Percentiles rank a stretch among this genome's conserved stretches.
These are phyloP conservation scores for Gadopsis bispinosus DNA, from an alignment of 2,797 vertebrate species.

Conservation along the genomic window DNA sequence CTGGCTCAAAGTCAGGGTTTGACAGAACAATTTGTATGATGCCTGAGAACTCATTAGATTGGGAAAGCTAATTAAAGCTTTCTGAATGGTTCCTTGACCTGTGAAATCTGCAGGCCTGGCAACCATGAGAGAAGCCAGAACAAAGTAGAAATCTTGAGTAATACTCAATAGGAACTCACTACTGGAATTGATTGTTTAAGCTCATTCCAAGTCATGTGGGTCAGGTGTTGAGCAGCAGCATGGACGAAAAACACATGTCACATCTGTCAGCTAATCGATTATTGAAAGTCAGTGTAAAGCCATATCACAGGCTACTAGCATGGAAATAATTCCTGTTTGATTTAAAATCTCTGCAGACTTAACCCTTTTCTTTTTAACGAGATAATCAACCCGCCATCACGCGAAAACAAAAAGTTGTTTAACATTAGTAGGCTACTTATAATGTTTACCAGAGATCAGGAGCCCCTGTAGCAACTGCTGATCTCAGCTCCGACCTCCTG, in stretches of 20 bases:
- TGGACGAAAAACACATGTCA: constrained; percentile 25
- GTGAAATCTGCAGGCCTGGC: constrained; percentile 71
- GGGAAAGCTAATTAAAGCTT: constrained; percentile 81
- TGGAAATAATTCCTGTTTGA: neutral
- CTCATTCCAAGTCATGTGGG: constrained; percentile 50
- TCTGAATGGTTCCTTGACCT: constrained; percentile 82
- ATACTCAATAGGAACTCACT: constrained; percentile 71
- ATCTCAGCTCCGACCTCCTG: too few species aligned
- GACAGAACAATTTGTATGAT: constrained; percentile 83
- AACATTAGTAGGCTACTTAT: too few species aligned
- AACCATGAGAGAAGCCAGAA: constrained; percentile 66
- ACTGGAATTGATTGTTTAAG: constrained; percentile 71
- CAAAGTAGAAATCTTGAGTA: constrained; percentile 77
- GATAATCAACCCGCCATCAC: too few species aligned
- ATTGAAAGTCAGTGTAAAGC: constrained; percentile 5
- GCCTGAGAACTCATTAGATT: constrained; percentile 78
- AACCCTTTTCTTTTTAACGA: too few species aligned
- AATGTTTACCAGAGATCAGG: too few species aligned
- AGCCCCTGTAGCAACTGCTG: too few species aligned
- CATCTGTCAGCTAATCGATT: constrained; percentile 28
- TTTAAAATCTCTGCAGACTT: constrained; percentile 1
- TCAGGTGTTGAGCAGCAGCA: constrained; percentile 22
- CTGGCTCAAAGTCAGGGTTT: constrained; percentile 78
- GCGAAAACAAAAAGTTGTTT: too few species aligned
- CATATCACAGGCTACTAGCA: neutral